These are phyloP conservation scores for Peromyscus leucopus DNA, from an alignment of 2,113 vertebrate genomes.

Conservation along the genomic window DNA sequence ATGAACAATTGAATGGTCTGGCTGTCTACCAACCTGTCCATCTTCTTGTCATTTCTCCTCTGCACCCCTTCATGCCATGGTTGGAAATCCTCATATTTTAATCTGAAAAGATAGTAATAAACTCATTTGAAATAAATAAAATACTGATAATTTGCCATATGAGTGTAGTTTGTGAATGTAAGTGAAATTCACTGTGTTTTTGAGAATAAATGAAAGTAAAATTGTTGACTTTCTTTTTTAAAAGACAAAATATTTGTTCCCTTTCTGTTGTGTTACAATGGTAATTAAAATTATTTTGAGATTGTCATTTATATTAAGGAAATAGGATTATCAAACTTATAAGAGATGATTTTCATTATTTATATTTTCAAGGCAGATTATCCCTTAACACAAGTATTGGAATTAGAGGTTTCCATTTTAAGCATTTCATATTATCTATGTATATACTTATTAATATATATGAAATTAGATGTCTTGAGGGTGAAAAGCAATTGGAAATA, in stretches of 20 bases:
- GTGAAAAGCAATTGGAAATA: neutral
- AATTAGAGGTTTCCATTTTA: too few species aligned
- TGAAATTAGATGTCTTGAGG: neutral
- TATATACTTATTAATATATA: neutral
- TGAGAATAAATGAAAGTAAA: neutral
- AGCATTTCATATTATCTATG: neutral
- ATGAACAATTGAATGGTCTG: neutral
- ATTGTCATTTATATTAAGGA: neutral
- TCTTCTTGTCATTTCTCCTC: neutral
- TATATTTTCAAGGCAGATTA: neutral
- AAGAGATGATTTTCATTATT: neutral
- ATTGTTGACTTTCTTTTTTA: neutral
- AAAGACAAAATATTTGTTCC: neutral
- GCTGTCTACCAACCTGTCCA: neutral
- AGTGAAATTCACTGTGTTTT: too few species aligned
- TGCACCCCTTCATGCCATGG: neutral
- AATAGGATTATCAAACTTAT: neutral
- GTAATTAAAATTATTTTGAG: neutral
- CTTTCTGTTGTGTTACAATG: neutral
- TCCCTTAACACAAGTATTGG: neutral
- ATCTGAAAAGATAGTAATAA: neutral
- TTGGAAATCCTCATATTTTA: neutral
- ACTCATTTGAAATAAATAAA: neutral
- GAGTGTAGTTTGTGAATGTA: neutral
- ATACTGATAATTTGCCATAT: neutral